Base-by-base conservation (phyloP, 2,888 invertebrate species). In the Cryptocephalus primarius region DNA sequence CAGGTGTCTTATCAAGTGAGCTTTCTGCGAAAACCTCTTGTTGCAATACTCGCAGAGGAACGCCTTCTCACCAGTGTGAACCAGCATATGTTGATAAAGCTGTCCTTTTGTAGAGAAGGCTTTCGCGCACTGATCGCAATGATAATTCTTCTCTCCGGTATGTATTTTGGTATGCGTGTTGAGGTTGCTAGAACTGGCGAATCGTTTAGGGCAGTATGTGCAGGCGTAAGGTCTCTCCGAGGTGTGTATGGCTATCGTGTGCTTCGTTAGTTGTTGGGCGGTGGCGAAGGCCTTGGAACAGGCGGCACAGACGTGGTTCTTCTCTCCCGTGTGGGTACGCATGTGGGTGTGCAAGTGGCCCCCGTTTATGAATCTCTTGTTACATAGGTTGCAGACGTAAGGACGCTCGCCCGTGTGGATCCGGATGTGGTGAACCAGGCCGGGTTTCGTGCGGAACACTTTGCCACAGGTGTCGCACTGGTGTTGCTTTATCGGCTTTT, bases 291-390 rank as follows among this genome's bases (percentile, higher is more conserved):
- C 69, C 56, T 71, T 71, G 43, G 54, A 63, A 47, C 71, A 71
- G 9, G 66, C 65, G 1, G 65, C 61, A 55, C 71, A 71, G n/a
- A 68, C 56, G 50, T 71, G 70, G 48, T 70, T 70, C 50, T 70
- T 71, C 48, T 71, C 70, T 4, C 70, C 71, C 0, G 71, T 71
- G 51, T 71, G 70, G 3, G 68, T 70, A 46, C 69, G 55, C 70
- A 71, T 70, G 49, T 71, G 71, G 0, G 70, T 70, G 49, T 70
- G 69, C 33, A 71, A 55, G 54, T 71, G 70, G 0, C 71, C 71
- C 2, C 70, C 70, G 47, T 70, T 70, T 31, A 69, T 65, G 50
- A 71, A 71, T 39, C 63, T 52, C 55, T 71, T 71, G 48, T 69
- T 67, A 46, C 71, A 71, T 33, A 71, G 57, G 55, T 69, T 69